These are phyloP conservation scores for Arctocebus calabarensis DNA, from an alignment of 2,797 vertebrate species.

Conservation along the genomic window DNA sequence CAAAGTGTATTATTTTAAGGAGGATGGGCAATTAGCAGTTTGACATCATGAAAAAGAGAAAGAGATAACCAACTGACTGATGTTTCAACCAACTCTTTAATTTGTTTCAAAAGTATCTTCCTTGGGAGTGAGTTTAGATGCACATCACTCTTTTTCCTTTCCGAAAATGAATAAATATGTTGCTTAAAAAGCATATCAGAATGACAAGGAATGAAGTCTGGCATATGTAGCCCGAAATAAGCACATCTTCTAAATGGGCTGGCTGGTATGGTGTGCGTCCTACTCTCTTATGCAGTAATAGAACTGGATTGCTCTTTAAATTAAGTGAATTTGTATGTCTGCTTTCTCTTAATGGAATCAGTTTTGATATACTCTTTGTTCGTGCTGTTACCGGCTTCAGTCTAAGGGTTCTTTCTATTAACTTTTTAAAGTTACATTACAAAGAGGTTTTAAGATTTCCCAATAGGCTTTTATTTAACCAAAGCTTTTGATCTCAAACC, in stretches of 20 bases:
- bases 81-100: constrained; percentile 81
- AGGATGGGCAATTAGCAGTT: constrained; percentile 84
- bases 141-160: constrained; percentile 78
- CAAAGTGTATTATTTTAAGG: constrained; percentile 85
- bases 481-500: constrained; percentile 94
- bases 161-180: constrained; percentile 76
- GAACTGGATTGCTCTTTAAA: constrained; percentile 88
- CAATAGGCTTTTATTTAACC: constrained; percentile 94
- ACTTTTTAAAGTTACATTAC: constrained; percentile 96
- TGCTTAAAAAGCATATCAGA: constrained; percentile 78
- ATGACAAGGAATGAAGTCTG: constrained; percentile 75
- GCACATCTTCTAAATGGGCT: constrained; percentile 69
- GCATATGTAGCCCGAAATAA: constrained; percentile 82
- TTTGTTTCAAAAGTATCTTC: constrained; percentile 84
- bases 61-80: constrained; percentile 83
- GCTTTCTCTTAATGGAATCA: constrained; percentile 89
- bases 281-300: constrained; percentile 77
- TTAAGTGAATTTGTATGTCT: constrained; percentile 88
- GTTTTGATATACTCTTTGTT: constrained; percentile 91
- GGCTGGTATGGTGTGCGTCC: constrained; percentile 64
- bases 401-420: constrained; percentile 94
- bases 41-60: constrained; percentile 82
- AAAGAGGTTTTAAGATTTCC: constrained; percentile 95
- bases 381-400: constrained; percentile 91
- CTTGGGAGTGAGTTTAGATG: constrained; percentile 81